Evolutionary conservation across 2,113 vertebrate genomes (phyloP).

Genomic region (Tautogolabrus adspersus): DNA sequence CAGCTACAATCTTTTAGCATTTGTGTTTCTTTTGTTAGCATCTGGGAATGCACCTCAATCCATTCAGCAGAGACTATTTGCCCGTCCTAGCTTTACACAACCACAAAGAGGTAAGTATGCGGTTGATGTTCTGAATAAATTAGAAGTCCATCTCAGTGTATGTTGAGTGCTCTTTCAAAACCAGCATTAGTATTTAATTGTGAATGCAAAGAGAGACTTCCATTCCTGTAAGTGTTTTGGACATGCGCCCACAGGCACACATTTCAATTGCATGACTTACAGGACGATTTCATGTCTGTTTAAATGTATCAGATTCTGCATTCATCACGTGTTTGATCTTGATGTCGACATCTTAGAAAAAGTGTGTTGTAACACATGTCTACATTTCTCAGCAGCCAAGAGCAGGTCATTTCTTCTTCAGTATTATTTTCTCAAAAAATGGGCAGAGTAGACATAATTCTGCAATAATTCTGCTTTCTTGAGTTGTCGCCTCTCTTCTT

Average conservation of each 20-base stretch:
- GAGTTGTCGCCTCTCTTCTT: no score
- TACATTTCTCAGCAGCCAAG: background rate
- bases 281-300: background rate
- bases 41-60: slow-evolving; percentile 42
- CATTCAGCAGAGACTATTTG: slow-evolving; percentile 17
- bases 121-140: slow-evolving; percentile 41
- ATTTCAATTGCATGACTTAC: background rate
- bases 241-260: background rate
- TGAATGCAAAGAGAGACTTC: slow-evolving; percentile 13
- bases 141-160: slow-evolving; percentile 63
- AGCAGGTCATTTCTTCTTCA: no score
- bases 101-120: slow-evolving; percentile 17
- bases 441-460: no score
- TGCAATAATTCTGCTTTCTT: no score
- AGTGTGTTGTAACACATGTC: no score
- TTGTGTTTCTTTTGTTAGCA: background rate
- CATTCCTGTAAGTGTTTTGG: slow-evolving; percentile 7
- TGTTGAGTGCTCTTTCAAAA: slow-evolving; percentile 46
- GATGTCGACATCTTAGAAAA: background rate
- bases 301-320: background rate
- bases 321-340: background rate
- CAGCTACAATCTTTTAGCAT: slow-evolving; percentile 15
- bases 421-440: no score
- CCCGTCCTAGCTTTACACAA: slow-evolving; percentile 13
- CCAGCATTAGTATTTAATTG: slow-evolving; percentile 39